Conservation (phyloP, 2,113 vertebrate species). For the Condylura cristata region DNA sequence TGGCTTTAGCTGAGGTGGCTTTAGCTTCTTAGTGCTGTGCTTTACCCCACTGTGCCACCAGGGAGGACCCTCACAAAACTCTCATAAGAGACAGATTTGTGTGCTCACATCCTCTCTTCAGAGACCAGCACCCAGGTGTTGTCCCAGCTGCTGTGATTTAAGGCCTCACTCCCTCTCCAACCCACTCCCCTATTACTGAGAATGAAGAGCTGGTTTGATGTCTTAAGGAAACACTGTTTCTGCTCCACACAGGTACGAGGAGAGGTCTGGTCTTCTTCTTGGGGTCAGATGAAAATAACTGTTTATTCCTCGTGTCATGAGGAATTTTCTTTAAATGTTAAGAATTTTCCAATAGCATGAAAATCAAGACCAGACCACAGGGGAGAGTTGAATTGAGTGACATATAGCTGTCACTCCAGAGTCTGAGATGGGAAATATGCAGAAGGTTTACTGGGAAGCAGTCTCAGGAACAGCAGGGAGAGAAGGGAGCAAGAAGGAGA, state of each 20-base stretch:
- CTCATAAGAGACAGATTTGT: background rate
- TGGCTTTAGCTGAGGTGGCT: no score
- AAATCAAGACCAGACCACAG: background rate
- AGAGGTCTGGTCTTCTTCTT: background rate
- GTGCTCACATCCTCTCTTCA: background rate
- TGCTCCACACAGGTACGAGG: background rate
- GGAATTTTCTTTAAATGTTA: background rate
- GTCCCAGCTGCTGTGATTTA: background rate
- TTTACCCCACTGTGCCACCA: no score
- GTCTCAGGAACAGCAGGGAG: background rate
- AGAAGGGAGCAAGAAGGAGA: background rate
- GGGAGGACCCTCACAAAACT: background rate
- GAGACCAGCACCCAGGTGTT: background rate
- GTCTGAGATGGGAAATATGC: background rate
- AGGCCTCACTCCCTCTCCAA: background rate
- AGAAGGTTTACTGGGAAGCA: background rate
- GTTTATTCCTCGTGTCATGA: background rate
- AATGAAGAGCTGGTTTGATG: background rate
- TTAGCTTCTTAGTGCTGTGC: no score
- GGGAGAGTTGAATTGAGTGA: background rate
- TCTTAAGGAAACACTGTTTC: background rate
- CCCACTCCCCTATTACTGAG: background rate
- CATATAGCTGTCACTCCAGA: background rate
- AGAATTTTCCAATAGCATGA: conserved; percentile 9
- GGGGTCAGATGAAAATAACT: background rate